phyloP scores from a whole-genome alignment of 1,140 invertebrate genomes.

The Drosophila ananassae region DNA sequence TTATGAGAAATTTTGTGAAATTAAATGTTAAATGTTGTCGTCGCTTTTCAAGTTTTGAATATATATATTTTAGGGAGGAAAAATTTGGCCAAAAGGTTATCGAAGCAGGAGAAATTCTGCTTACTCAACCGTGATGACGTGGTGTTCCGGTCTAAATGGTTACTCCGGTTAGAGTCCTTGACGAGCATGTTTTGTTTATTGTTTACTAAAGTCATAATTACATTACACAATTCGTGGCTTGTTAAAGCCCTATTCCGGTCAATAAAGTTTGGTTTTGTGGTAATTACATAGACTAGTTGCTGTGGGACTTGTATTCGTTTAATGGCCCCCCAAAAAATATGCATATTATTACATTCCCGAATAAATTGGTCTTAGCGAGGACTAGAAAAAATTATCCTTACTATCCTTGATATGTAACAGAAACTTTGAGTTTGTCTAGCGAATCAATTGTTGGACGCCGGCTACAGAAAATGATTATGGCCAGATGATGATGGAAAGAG shows the following conservation, averaged over 20 bases:
- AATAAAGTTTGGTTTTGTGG: neutral
- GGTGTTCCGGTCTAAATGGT: conserved; percentile 1
- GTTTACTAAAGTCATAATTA: conserved; percentile 6
- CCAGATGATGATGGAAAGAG: neutral
- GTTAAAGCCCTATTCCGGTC: neutral
- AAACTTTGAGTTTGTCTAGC: conserved; percentile 15
- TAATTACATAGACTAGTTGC: neutral
- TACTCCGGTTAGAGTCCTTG: neutral
- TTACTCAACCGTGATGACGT: conserved; percentile 23
- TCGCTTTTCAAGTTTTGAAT: neutral
- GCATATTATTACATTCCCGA: conserved; percentile 6
- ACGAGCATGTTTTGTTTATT: conserved; percentile 16
- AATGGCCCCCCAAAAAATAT: conserved; percentile 7
- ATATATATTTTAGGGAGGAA: neutral
- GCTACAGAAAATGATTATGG: conserved; percentile 10
- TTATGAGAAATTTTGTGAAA: conserved; percentile 13
- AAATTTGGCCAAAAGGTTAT: neutral
- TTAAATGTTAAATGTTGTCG: conserved; percentile 17
- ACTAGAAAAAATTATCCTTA: conserved; percentile 8
- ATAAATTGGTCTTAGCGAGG: neutral
- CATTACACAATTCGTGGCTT: neutral
- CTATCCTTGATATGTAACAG: conserved; percentile 19
- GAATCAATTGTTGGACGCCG: conserved; percentile 34
- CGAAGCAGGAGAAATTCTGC: neutral
- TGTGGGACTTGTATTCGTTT: neutral